phyloP scores from a whole-genome alignment of 2,888 invertebrate species.

The Tridacna gigas region DNA sequence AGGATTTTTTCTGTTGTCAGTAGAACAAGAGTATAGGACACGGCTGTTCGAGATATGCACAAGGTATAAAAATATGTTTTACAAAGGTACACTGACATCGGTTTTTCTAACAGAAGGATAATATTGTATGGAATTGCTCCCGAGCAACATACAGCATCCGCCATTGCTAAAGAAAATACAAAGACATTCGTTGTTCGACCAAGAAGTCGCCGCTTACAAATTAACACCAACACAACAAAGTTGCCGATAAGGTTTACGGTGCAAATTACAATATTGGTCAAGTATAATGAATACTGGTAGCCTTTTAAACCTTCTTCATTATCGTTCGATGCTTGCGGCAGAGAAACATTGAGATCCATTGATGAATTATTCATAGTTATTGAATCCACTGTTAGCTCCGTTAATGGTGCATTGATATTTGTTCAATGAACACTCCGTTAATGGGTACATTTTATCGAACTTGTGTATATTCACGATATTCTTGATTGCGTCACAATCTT shows the following conservation, averaged over 20 bases:
- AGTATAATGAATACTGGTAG: conserved; percentile 52
- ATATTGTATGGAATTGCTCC: conserved; percentile 60
- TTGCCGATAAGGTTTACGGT: conserved; percentile 70
- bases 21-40: conserved; percentile 71
- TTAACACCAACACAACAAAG: conserved; percentile 69
- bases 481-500: too few relatives aligned
- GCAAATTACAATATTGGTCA: conserved; percentile 57
- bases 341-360: conserved; percentile 29
- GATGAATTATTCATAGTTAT: conserved; percentile 53
- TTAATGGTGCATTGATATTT: neutral
- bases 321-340: conserved; percentile 11
- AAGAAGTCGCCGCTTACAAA: conserved; percentile 72
- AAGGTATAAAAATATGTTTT: conserved; percentile 74
- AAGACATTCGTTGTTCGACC: conserved; percentile 79
- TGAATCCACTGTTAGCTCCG: neutral
- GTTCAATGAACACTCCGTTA: neutral
- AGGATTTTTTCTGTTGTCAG: conserved; percentile 68
- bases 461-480: too few relatives aligned
- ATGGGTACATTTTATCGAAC: neutral
- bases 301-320: conserved; percentile 27
- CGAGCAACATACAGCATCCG: conserved; percentile 68
- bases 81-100: conserved; percentile 69
- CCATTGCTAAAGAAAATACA: conserved; percentile 78
- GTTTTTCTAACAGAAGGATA: conserved; percentile 38
- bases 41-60: conserved; percentile 75